Base-by-base conservation (phyloP, 2,888 invertebrate genomes). In the Dolomedes plantarius region DNA sequence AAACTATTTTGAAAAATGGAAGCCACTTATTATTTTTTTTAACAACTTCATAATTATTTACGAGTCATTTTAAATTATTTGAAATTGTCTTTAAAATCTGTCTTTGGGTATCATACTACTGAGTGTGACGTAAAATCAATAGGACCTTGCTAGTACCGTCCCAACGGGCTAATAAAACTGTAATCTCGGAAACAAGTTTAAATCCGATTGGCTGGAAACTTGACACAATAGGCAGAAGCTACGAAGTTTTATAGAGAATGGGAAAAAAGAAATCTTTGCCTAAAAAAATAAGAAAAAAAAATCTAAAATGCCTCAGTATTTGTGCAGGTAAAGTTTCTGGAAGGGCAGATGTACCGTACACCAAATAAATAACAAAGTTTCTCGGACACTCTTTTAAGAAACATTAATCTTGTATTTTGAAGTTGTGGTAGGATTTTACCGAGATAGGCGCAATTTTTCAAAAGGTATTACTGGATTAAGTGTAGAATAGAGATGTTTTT, bases 371-470 rank as follows among this genome's bases (percentile, higher is more conserved):
- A 77, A 67, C 50, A 71, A 64, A 77, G 50, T 65, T 50, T 68
- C 36, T 46, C 29, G 76, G 72, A 77, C 83, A 83, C 83, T 82
- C 83, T 83, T 77, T 83, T 83, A 83, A 83, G 83, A 77, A 77
- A 83, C 73, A 83, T 83, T 83, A 77, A 83, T 83, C 83, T 83
- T 83, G 72, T 83, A 77, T 83, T 83, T 77, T 83, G 77, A 77
- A 83, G 83, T 83, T 83, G 77, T 29, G 67, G 76, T 32, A n/a
- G 83, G 72, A 83, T 83, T 71, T 71, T 65, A 50, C 65, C 56
- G 23, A 32, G 77, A 77, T 73, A 83, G 83, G 73, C 32, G 77
- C 77, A 83, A 83, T 83, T 76, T 83, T 83, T 83, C 83, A 77
- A 83, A 76, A 73, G 83, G 83, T 83, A 83, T 83, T 83, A 77